Evolutionary conservation across 2,888 invertebrate species (phyloP).

Genomic region (Brenthis ino): DNA sequence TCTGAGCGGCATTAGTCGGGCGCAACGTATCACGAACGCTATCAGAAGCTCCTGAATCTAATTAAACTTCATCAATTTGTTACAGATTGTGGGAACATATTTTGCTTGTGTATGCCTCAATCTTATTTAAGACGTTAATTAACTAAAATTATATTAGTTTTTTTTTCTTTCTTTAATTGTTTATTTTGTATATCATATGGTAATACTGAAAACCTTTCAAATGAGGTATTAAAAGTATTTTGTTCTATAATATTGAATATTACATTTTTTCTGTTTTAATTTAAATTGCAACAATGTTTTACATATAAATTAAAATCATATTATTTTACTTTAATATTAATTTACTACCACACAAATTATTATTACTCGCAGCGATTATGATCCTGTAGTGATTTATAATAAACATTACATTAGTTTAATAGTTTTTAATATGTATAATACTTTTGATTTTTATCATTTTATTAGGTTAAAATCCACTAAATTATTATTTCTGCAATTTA

Average conservation of each 20-base stretch:
- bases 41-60: slow-evolving; percentile 29
- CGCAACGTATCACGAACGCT: slow-evolving; percentile 23
- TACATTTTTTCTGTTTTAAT: too few relatives aligned
- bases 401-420: too few relatives aligned
- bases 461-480: not conserved
- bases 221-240: too few relatives aligned
- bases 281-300: too few relatives aligned
- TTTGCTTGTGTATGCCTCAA: not conserved
- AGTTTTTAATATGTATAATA: not conserved
- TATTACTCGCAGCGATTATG: too few relatives aligned
- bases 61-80: slow-evolving; percentile 30
- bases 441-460: not conserved
- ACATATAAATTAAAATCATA: too few relatives aligned
- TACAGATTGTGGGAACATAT: slow-evolving; percentile 23
- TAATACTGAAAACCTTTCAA: not conserved
- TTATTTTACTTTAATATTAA: too few relatives aligned
- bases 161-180: not conserved
- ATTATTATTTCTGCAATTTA: slow-evolving; percentile 21
- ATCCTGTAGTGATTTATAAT: too few relatives aligned
- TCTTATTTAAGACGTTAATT: not conserved
- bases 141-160: not conserved
- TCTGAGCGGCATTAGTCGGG: slow-evolving; percentile 35
- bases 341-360: too few relatives aligned
- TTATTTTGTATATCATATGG: not conserved
- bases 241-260: too few relatives aligned